Conservation (phyloP, 2,888 invertebrate genomes). For the Ecdyonurus torrentis region DNA sequence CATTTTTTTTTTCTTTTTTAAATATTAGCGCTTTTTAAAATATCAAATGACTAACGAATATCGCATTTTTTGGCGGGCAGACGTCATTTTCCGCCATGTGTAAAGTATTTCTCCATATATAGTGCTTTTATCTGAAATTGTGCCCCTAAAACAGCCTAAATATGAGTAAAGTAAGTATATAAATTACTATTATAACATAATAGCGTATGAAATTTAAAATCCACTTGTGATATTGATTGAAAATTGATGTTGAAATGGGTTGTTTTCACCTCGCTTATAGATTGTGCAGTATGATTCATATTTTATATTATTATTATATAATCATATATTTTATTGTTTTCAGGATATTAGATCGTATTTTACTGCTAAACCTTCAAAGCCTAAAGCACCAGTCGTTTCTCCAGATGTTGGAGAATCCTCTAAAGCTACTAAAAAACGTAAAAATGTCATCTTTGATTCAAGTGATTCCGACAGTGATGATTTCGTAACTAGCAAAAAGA, state of each 20-base stretch:
- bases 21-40: too few relatives aligned
- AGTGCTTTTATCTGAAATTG: too few relatives aligned
- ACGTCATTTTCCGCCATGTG: too few relatives aligned
- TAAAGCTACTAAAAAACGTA: background rate
- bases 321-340: too few relatives aligned
- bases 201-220: background rate
- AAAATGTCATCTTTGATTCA: background rate
- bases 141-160: too few relatives aligned
- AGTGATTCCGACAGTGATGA: background rate
- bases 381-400: background rate
- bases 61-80: too few relatives aligned
- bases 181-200: background rate
- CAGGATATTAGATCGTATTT: background rate
- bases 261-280: background rate
- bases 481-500: background rate
- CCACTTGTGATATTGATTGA: background rate
- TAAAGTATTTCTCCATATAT: too few relatives aligned
- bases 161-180: background rate
- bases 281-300: background rate
- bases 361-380: background rate
- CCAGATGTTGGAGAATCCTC: background rate
- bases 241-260: background rate
- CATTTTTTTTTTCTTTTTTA: too few relatives aligned
- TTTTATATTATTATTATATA: background rate
- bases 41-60: too few relatives aligned